These are phyloP conservation scores for Campoletis sonorensis DNA, from an alignment of 1,140 invertebrate species.

Conservation along the genomic window DNA sequence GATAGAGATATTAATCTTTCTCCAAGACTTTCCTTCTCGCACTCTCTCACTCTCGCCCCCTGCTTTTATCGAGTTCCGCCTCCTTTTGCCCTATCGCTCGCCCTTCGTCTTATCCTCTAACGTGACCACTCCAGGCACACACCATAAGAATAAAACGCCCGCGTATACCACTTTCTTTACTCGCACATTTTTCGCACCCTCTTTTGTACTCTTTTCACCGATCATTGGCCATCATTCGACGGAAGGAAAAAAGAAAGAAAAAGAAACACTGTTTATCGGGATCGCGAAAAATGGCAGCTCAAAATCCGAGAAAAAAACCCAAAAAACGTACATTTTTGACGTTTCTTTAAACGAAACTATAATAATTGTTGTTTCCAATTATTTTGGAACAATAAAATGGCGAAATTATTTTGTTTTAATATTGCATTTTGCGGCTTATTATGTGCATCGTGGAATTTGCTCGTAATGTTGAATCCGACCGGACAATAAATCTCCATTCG, in stretches of 20 bases:
- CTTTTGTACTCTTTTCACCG: constrained; percentile 9
- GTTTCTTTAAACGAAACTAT: not conserved
- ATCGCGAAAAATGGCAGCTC: too few species aligned
- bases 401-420: not conserved
- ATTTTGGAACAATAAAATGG: not conserved
- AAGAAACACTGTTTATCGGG: not conserved
- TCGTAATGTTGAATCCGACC: constrained; percentile 16
- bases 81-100: constrained; percentile 16
- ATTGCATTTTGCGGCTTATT: not conserved
- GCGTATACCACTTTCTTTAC: not conserved
- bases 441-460: not conserved
- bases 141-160: not conserved
- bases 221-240: not conserved
- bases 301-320: too few species aligned
- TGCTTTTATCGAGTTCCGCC: constrained; percentile 5
- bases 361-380: not conserved
- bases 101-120: constrained; percentile 33
- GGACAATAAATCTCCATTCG: constrained; percentile 32
- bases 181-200: constrained; percentile 26
- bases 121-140: constrained; percentile 36
- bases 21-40: constrained; percentile 49
- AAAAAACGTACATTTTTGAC: too few species aligned
- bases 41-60: constrained; percentile 33
- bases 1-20: constrained; percentile 73
- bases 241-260: not conserved